phyloP scores from a whole-genome alignment of 2,797 vertebrate genomes.

The Xenentodon cancila region DNA sequence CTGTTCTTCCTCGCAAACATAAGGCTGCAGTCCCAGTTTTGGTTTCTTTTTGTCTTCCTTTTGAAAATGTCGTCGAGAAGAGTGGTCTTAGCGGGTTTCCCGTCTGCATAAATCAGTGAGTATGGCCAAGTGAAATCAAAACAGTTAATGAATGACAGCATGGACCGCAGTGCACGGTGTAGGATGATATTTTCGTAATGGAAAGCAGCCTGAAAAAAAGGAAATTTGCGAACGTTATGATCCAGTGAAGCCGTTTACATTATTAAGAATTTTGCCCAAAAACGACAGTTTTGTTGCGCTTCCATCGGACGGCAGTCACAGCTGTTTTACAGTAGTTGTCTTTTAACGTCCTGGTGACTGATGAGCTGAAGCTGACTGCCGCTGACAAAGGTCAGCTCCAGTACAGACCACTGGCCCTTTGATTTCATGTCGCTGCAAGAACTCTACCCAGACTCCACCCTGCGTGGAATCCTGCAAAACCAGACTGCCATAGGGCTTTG shows the following conservation, averaged over 20 bases:
- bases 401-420: slow-evolving; percentile 19
- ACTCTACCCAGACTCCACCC: slow-evolving; percentile 48
- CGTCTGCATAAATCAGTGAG: slow-evolving; percentile 64
- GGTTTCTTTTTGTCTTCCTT: slow-evolving; percentile 10
- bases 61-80: slow-evolving; percentile 40
- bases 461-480: slow-evolving; percentile 66
- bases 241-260: neutral
- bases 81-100: neutral
- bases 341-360: neutral
- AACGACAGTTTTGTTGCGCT: neutral
- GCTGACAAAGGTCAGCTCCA: neutral
- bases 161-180: slow-evolving; percentile 13
- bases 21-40: slow-evolving; percentile 21
- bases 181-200: neutral
- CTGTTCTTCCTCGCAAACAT: slow-evolving; percentile 13
- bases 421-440: slow-evolving; percentile 4
- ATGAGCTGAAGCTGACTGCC: neutral
- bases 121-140: slow-evolving; percentile 14
- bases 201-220: slow-evolving; percentile 44
- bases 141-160: slow-evolving; percentile 7
- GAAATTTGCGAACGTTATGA: slow-evolving; percentile 36
- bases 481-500: neutral
- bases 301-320: neutral
- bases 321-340: neutral
- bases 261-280: neutral